These are phyloP conservation scores for Antechinus stuartii DNA, from an alignment of 2,113 vertebrate genomes.

Conservation along the genomic window DNA sequence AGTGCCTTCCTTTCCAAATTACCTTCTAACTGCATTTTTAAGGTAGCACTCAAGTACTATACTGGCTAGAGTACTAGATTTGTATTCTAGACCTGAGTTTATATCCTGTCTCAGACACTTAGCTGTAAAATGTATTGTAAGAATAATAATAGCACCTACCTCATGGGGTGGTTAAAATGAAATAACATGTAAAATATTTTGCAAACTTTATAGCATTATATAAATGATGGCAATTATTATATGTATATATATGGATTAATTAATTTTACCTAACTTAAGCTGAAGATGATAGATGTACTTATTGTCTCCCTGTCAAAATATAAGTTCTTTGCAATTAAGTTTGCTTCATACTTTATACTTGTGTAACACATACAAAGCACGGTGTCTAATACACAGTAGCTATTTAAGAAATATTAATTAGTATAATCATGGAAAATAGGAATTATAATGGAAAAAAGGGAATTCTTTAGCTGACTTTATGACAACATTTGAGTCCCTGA, in stretches of 20 bases:
- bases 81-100: not conserved
- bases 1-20: not conserved
- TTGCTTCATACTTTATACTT: not conserved
- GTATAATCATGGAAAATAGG: not conserved
- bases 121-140: not conserved
- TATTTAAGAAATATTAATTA: not conserved
- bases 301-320: not conserved
- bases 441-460: not conserved
- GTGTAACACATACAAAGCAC: not conserved
- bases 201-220: not conserved
- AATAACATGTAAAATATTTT: not conserved
- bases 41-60: not conserved
- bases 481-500: not conserved
- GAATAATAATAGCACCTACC: not conserved
- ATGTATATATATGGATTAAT: not conserved
- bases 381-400: not conserved
- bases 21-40: not conserved
- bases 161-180: not conserved
- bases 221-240: not conserved
- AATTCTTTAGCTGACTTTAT: not conserved
- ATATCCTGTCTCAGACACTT: not conserved
- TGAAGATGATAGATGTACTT: not conserved
- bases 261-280: not conserved
- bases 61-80: not conserved
- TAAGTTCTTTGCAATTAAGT: not conserved